These are phyloP conservation scores for Vanessa cardui DNA, from an alignment of 2,888 invertebrate genomes.

Conservation along the genomic window DNA sequence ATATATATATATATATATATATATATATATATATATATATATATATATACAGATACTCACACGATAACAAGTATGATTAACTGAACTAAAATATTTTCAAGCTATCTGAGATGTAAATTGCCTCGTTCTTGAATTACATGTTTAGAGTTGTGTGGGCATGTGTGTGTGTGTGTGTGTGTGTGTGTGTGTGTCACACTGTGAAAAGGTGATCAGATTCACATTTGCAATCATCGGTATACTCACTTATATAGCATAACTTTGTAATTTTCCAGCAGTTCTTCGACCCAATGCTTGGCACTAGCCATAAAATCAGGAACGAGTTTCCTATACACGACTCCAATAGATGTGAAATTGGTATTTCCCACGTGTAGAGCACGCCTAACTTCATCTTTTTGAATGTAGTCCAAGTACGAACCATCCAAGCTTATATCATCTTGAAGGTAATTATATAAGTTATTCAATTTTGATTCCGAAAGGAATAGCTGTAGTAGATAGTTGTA, in stretches of 20 bases:
- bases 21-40: too few relatives aligned
- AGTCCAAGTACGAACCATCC: slow-evolving; percentile 70
- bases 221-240: slow-evolving; percentile 36
- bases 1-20: too few relatives aligned
- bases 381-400: slow-evolving; percentile 69
- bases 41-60: too few relatives aligned
- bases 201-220: too few relatives aligned
- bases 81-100: too few relatives aligned
- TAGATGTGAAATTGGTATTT: slow-evolving; percentile 75
- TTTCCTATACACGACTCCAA: slow-evolving; percentile 76
- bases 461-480: slow-evolving; percentile 70
- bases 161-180: too few relatives aligned
- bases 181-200: too few relatives aligned
- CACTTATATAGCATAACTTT: slow-evolving; percentile 84
- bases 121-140: too few relatives aligned
- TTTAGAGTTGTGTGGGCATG: too few relatives aligned
- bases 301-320: slow-evolving; percentile 81
- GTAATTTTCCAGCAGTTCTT: slow-evolving; percentile 80
- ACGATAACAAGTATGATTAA: too few relatives aligned
- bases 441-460: slow-evolving; percentile 78
- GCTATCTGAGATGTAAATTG: too few relatives aligned
- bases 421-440: slow-evolving; percentile 67
- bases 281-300: slow-evolving; percentile 82
- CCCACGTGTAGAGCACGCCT: slow-evolving; percentile 81
- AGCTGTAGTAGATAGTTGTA: slow-evolving; percentile 75